Conservation (phyloP, 1,140 invertebrate genomes). For the Megathymus violae region DNA sequence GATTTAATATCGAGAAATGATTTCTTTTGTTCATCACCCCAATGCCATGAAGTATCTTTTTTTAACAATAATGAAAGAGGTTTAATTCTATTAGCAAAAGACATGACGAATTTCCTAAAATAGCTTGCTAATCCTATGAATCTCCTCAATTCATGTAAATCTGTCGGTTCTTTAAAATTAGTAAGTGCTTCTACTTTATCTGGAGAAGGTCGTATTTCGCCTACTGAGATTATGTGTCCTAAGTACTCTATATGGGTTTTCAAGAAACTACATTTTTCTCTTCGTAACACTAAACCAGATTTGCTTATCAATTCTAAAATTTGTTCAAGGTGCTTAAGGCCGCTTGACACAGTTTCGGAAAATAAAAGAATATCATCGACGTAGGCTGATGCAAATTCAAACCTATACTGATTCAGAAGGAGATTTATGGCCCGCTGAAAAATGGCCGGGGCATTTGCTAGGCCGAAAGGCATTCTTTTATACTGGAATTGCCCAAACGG, state of each 20-base stretch:
- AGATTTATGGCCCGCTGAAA: too few species aligned
- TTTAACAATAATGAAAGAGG: conserved; percentile 1
- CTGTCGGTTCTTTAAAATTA: not conserved
- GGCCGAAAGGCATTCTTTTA: conserved; percentile 20
- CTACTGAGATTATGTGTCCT: not conserved
- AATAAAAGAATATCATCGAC: too few species aligned
- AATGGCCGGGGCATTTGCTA: too few species aligned
- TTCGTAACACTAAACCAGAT: conserved; percentile 6
- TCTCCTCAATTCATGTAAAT: conserved; percentile 1
- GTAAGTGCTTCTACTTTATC: conserved; percentile 7
- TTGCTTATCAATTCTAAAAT: conserved; percentile 5
- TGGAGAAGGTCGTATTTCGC: conserved; percentile 2
- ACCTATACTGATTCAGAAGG: too few species aligned
- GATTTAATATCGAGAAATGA: not conserved
- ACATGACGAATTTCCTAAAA: conserved; percentile 4
- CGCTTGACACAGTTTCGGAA: too few species aligned
- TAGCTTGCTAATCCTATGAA: conserved; percentile 21
- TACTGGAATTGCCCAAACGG: conserved; percentile 13
- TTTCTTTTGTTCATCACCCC: not conserved
- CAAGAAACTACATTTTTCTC: conserved; percentile 16
- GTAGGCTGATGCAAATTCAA: too few species aligned
- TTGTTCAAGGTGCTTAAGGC: too few species aligned
- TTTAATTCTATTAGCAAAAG: conserved; percentile 1
- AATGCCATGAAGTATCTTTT: not conserved
- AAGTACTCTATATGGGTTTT: conserved; percentile 10